phyloP scores from a whole-genome alignment of 2,888 invertebrate species.

The Terebella lapidaria region DNA sequence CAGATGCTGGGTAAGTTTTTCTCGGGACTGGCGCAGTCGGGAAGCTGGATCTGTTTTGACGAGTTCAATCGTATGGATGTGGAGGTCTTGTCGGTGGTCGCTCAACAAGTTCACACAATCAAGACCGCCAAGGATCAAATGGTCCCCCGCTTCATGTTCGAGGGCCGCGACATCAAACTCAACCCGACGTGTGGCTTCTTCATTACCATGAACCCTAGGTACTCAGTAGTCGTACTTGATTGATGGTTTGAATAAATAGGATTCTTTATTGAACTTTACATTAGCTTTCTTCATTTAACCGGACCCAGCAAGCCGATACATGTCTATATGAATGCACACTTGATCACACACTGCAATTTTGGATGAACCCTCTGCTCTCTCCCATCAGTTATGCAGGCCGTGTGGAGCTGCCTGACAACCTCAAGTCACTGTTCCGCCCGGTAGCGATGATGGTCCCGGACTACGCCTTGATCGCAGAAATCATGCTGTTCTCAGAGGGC shows the following conservation, averaged over 20 bases:
- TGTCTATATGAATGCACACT: no score
- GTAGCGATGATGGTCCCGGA: constrained; percentile 55
- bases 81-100: constrained; percentile 52
- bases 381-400: constrained; percentile 48
- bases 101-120: constrained; percentile 52
- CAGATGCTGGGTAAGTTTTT: constrained; percentile 52
- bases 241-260: no score
- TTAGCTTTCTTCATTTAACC: no score
- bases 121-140: constrained; percentile 50
- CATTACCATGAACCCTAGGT: constrained; percentile 53
- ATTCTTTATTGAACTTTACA: no score
- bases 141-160: constrained; percentile 49
- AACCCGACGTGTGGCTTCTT: constrained; percentile 51
- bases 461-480: constrained; percentile 51
- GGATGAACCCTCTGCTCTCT: neutral
- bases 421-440: constrained; percentile 51
- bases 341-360: no score
- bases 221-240: constrained; percentile 21
- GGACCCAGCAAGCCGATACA: no score
- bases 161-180: constrained; percentile 50
- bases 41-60: constrained; percentile 54
- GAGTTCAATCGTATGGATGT: constrained; percentile 54
- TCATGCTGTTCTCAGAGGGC: constrained; percentile 53
- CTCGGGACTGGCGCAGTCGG: constrained; percentile 52
- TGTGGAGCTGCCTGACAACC: constrained; percentile 53